Conservation (phyloP, 1,140 invertebrate species). For the Ips nitidus region DNA sequence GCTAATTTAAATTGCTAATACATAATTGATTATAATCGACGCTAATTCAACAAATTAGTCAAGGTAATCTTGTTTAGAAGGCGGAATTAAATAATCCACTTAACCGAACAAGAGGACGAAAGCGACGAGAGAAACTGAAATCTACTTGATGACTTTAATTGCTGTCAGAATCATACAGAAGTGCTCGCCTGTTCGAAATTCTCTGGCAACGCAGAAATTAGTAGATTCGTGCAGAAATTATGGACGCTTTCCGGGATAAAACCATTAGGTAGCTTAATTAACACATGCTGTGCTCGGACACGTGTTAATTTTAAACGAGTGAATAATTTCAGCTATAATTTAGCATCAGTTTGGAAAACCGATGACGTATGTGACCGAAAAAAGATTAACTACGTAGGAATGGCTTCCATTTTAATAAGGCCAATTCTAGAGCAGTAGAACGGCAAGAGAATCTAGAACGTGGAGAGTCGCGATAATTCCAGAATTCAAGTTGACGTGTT, state of each 20-base stretch:
- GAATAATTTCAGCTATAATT: constrained; percentile 1
- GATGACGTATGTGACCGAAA: neutral
- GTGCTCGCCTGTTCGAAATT: constrained; percentile 5
- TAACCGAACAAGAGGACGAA: constrained; percentile 4
- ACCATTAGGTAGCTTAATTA: constrained; percentile 6
- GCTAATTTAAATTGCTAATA: neutral
- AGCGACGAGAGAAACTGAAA: neutral
- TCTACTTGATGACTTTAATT: constrained; percentile 9
- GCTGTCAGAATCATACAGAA: constrained; percentile 10
- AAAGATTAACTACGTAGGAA: neutral
- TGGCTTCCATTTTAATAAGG: neutral
- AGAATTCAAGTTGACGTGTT: constrained; percentile 3
- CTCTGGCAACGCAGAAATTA: constrained; percentile 5
- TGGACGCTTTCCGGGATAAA: neutral
- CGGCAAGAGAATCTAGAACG: neutral
- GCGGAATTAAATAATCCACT: neutral
- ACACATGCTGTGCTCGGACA: constrained; percentile 1
- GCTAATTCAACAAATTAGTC: neutral
- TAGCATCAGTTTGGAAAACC: neutral
- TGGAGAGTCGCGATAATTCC: neutral
- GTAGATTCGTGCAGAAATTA: constrained; percentile 4
- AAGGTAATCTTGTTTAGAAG: neutral
- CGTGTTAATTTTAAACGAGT: neutral
- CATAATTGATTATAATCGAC: neutral
- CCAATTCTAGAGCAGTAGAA: neutral